Evolutionary conservation across 2,888 invertebrate species (phyloP).

Genomic region (Acrobasis consociella): DNA sequence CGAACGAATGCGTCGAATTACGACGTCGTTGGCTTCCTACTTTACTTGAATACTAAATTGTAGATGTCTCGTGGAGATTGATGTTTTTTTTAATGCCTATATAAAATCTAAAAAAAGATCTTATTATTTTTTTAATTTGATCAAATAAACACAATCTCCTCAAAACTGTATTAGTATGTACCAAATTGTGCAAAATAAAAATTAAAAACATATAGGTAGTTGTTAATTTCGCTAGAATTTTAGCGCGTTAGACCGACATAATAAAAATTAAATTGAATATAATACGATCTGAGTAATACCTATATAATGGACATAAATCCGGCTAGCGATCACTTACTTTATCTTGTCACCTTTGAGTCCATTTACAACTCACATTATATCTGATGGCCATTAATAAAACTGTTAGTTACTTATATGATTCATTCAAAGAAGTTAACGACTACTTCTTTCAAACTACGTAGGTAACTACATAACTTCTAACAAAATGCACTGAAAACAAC

Average conservation of each 20-base stretch:
- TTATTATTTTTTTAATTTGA: no score
- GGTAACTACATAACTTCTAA: no score
- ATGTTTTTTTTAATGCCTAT: background rate
- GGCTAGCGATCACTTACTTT: background rate
- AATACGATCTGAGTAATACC: background rate
- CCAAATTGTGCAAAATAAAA: background rate
- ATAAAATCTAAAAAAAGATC: conserved; percentile 5
- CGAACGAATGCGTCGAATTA: conserved; percentile 37
- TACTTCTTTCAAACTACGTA: no score
- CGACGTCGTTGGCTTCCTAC: conserved; percentile 41
- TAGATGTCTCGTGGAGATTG: conserved; percentile 1
- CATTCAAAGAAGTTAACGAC: background rate
- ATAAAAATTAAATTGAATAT: conserved; percentile 1
- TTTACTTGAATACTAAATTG: conserved; percentile 44
- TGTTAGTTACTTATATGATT: background rate
- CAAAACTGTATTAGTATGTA: no score
- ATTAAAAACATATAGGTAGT: background rate
- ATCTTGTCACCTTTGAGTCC: background rate
- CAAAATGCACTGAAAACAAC: no score
- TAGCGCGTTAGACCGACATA: background rate
- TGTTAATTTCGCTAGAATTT: background rate
- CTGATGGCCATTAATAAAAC: background rate
- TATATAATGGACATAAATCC: background rate
- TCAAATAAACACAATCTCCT: no score
- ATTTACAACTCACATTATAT: background rate